phyloP scores from a whole-genome alignment of 2,797 vertebrate species.

The Esox lucius region DNA sequence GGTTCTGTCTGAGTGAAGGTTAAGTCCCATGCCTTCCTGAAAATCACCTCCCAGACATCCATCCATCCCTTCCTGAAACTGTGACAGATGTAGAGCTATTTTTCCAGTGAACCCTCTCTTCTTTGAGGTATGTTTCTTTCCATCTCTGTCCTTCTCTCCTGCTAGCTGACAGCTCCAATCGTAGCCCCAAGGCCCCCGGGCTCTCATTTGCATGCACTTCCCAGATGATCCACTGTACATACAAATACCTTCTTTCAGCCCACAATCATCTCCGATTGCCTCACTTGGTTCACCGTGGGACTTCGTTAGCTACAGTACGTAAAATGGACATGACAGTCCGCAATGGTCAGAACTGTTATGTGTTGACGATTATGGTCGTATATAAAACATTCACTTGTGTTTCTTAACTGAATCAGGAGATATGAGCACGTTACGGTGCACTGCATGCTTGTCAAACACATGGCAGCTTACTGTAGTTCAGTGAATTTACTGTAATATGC shows the following conservation, averaged over 20 bases:
- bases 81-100: background rate
- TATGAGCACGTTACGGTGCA: background rate
- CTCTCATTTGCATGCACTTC: constrained; percentile 34
- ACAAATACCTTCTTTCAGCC: constrained; percentile 30
- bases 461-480: background rate
- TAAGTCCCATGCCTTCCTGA: background rate
- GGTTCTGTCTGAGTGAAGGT: no score
- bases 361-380: constrained; percentile 8
- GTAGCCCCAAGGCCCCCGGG: constrained; percentile 35
- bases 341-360: background rate
- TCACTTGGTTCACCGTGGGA: background rate
- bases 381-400: constrained; percentile 5
- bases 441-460: background rate
- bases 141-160: background rate
- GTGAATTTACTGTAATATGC: background rate
- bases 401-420: background rate
- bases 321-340: background rate
- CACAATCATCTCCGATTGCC: background rate
- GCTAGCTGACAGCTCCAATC: constrained; percentile 38
- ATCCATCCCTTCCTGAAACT: background rate
- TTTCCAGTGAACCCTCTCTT: background rate
- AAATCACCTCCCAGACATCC: no score
- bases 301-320: background rate
- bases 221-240: constrained; percentile 38
- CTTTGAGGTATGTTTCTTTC: background rate